phyloP scores from a whole-genome alignment of 2,797 vertebrate species.

The Podarcis lilfordi region DNA sequence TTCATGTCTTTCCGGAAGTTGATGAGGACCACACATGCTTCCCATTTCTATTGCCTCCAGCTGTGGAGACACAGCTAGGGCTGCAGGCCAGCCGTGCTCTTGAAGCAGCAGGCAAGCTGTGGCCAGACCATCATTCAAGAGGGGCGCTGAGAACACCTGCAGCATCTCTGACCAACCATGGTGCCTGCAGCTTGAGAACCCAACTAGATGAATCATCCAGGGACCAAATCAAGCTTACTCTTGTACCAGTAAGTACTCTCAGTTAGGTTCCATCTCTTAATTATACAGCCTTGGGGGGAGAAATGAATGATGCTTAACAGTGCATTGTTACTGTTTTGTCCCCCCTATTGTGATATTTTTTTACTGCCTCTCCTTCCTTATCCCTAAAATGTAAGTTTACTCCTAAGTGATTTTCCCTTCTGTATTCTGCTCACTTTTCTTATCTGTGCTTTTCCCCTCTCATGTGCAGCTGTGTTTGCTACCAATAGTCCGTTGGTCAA shows the following conservation, averaged over 20 bases:
- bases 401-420: background rate
- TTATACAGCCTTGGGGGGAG: background rate
- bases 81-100: background rate
- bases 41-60: background rate
- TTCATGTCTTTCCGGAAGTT: too few relatives aligned
- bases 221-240: background rate
- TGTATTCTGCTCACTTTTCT: background rate
- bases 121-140: background rate
- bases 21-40: too few relatives aligned
- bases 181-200: background rate
- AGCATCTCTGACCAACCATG: background rate
- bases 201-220: background rate
- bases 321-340: background rate
- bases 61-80: background rate
- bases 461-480: background rate
- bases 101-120: background rate
- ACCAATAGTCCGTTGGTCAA: background rate
- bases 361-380: background rate
- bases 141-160: background rate
- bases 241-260: background rate
- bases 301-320: too few relatives aligned
- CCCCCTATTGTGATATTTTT: background rate
- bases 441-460: too few relatives aligned
- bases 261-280: background rate
- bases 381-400: background rate